A percentile compares a stretch with the other conserved stretches of the same genome.
phyloP scores from a whole-genome alignment of 2,797 vertebrate species.

The Chaenodraco wilsoni region DNA sequence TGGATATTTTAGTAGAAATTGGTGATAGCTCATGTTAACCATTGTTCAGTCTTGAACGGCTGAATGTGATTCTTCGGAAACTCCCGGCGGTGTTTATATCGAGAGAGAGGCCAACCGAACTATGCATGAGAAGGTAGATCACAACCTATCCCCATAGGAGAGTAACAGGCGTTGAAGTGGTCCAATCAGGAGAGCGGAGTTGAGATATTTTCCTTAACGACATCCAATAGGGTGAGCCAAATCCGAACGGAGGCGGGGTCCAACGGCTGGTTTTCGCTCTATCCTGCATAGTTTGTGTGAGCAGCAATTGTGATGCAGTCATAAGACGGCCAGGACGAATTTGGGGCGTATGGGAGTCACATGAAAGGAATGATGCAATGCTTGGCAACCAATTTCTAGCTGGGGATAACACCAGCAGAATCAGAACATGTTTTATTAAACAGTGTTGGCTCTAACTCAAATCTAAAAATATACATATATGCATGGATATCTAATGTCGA shows the following conservation, averaged over 20 bases:
- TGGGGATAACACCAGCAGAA: constrained; percentile 89
- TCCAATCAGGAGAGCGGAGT: constrained; percentile 59
- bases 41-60: constrained; percentile 88
- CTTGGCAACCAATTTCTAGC: constrained; percentile 90
- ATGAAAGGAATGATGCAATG: constrained; percentile 93
- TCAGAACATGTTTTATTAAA: constrained; percentile 91
- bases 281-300: constrained; percentile 83
- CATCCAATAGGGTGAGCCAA: constrained; percentile 75
- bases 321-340: constrained; percentile 90
- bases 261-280: constrained; percentile 57
- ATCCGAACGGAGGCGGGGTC: constrained; percentile 44
- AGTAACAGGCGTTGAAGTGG: rapidly evolving
- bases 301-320: constrained; percentile 88
- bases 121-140: constrained; percentile 63
- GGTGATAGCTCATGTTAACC: constrained; percentile 90
- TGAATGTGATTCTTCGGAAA: constrained; percentile 88
- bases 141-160: constrained; percentile 53
- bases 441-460: constrained; percentile 86
- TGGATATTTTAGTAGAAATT: constrained; percentile 86
- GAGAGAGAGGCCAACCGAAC: constrained; percentile 82
- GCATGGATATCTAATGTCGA: constrained; percentile 83
- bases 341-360: constrained; percentile 91
- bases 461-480: constrained; percentile 87
- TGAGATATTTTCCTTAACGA: constrained; percentile 84
- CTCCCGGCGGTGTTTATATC: constrained; percentile 87